These are phyloP conservation scores for Hyperopisus bebe DNA, from an alignment of 2,113 vertebrate genomes.

Conservation along the genomic window DNA sequence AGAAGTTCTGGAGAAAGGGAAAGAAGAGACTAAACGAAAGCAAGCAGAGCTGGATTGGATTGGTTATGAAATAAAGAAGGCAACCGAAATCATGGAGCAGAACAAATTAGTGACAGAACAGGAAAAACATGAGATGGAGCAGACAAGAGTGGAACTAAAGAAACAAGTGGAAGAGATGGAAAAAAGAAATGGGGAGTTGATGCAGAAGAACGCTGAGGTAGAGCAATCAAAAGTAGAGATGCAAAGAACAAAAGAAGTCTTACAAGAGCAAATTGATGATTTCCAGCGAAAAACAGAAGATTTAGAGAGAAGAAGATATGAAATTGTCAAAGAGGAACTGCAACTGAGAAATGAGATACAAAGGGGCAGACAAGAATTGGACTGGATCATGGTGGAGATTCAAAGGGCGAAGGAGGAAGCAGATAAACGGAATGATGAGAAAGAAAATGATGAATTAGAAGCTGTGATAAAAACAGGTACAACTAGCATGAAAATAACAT, in stretches of 20 bases:
- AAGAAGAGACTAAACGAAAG: conserved; percentile 17
- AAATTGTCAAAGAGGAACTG: conserved; percentile 32
- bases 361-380: conserved; percentile 24
- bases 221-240: conserved; percentile 14
- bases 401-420: conserved; percentile 24
- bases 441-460: conserved; percentile 14
- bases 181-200: conserved; percentile 9
- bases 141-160: conserved; percentile 7
- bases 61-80: conserved; percentile 19
- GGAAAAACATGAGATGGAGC: conserved; percentile 12
- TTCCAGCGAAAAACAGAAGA: conserved; percentile 17
- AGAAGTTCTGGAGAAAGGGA: conserved; percentile 18
- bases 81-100: conserved; percentile 19
- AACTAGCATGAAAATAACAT: conserved; percentile 39
- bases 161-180: conserved; percentile 21
- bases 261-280: conserved; percentile 29
- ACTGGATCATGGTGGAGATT: conserved; percentile 12
- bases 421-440: neutral
- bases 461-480: conserved; percentile 27
- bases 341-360: conserved; percentile 28
- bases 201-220: neutral
- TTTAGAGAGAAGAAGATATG: conserved; percentile 20
- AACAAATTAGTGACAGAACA: conserved; percentile 9
- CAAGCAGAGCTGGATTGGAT: conserved; percentile 26
- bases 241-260: conserved; percentile 21